These are phyloP conservation scores for Rhipidura dahli DNA, from an alignment of 2,113 vertebrate genomes.

Conservation along the genomic window DNA sequence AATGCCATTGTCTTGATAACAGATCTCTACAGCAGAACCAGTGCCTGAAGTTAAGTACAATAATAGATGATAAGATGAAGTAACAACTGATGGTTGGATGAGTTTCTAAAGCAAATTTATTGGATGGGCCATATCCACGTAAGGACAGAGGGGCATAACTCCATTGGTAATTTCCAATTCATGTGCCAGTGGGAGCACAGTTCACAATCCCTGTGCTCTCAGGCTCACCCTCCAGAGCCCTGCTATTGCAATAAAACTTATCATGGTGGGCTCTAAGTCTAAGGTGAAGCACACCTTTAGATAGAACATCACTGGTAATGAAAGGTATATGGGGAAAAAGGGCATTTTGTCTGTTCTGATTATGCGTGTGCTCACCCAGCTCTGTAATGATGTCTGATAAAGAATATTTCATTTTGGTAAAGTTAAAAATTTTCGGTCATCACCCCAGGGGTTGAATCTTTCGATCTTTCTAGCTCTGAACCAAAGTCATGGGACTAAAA, in stretches of 20 bases:
- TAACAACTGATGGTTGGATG: not conserved
- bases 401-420: not conserved
- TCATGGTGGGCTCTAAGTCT: not conserved
- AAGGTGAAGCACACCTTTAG: not conserved
- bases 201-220: not conserved
- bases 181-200: not conserved
- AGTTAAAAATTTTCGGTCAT: not conserved
- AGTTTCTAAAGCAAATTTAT: not conserved
- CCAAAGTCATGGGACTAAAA: not conserved
- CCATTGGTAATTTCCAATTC: not conserved
- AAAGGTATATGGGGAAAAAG: not conserved
- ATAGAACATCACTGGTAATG: not conserved
- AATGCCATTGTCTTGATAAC: not conserved
- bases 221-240: not conserved
- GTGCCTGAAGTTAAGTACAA: not conserved
- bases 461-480: not conserved
- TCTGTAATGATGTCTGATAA: not conserved
- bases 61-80: not conserved
- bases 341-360: not conserved
- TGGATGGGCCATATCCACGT: accelerated
- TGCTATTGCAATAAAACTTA: not conserved
- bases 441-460: not conserved
- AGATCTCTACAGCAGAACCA: not conserved
- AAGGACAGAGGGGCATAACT: not conserved
- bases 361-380: not conserved